Conservation (phyloP, 2,113 vertebrate species). For the Numida meleagris region DNA sequence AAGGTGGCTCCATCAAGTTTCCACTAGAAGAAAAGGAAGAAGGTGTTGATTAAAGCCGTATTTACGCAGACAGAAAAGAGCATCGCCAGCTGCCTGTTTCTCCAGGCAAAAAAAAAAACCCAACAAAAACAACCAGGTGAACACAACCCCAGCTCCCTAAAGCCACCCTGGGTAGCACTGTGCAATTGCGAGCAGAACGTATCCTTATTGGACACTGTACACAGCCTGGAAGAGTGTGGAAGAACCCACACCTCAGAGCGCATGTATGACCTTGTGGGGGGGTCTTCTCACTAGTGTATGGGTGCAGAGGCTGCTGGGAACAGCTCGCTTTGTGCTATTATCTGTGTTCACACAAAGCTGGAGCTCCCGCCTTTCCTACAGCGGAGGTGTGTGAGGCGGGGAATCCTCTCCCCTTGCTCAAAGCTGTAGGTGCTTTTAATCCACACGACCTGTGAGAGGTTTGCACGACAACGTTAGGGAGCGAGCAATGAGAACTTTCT, state of each 20-base stretch:
- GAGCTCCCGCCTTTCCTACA: background rate
- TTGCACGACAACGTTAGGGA: background rate
- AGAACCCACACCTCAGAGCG: rapidly evolving
- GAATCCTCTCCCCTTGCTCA: background rate
- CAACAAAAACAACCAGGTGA: background rate
- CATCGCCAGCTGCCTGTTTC: background rate
- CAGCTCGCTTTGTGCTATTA: background rate
- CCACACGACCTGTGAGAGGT: background rate
- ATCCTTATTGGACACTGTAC: background rate
- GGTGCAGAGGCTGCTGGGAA: rapidly evolving
- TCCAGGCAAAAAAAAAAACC: background rate
- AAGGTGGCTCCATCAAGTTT: slow-evolving; percentile 92
- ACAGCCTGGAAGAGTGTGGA: background rate
- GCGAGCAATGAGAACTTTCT: background rate
- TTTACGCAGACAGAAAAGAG: background rate
- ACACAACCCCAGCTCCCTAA: background rate
- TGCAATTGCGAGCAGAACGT: background rate
- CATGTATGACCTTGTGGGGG: background rate
- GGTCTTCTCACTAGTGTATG: background rate
- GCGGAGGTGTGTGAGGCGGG: background rate
- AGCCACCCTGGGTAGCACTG: background rate
- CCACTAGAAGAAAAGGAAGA: slow-evolving; percentile 79
- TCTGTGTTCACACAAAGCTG: background rate
- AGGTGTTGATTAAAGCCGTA: background rate
- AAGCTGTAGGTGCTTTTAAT: background rate